Percentiles rank a stretch among this genome's conserved stretches.
Conservation (phyloP, 2,113 vertebrate species). For the Strix aluco region DNA sequence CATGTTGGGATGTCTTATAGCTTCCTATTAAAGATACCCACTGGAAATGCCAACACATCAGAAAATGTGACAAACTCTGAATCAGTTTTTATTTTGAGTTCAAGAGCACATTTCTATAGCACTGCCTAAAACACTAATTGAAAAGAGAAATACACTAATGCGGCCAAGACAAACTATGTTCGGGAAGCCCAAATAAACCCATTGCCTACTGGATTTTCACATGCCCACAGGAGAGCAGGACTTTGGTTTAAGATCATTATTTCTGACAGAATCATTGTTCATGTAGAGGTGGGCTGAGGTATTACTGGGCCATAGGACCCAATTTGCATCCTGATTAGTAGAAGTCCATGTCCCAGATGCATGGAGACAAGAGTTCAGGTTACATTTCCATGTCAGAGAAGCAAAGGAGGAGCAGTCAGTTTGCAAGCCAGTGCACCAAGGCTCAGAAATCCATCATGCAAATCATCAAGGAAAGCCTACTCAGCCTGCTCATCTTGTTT, state of each 20-base stretch:
- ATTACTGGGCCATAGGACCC: neutral
- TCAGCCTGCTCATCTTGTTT: neutral
- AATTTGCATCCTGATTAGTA: neutral
- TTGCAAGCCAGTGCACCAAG: neutral
- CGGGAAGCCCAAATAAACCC: neutral
- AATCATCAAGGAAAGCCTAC: neutral
- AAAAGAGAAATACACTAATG: neutral
- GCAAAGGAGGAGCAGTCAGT: neutral
- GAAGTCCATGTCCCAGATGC: neutral
- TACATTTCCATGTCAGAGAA: neutral
- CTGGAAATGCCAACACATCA: neutral
- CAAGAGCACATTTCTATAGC: neutral
- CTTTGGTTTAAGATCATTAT: neutral
- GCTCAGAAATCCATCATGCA: neutral
- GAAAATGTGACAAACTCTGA: neutral
- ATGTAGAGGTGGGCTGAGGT: neutral
- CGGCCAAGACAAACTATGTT: neutral
- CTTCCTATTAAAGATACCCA: neutral
- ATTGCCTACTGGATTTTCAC: neutral
- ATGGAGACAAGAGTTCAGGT: neutral
- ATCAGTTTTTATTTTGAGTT: neutral
- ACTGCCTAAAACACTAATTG: neutral
- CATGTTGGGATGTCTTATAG: neutral
- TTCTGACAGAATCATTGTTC: conserved; percentile 10
- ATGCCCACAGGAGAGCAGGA: neutral